phyloP scores from a whole-genome alignment of 2,797 vertebrate species.

The Cossypha polioptera region DNA sequence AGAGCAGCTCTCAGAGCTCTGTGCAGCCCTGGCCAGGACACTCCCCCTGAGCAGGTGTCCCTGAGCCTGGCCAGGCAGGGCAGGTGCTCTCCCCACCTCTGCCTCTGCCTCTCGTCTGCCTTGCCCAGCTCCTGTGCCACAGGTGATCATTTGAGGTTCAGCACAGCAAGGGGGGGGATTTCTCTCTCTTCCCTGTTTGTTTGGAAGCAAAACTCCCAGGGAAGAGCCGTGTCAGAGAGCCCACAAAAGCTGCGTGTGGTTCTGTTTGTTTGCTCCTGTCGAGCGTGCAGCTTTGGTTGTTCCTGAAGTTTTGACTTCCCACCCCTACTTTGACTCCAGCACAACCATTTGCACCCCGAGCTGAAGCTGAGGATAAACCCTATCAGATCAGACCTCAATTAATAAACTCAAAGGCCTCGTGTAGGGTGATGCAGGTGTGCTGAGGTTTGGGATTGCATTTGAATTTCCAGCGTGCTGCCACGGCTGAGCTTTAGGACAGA shows the following conservation, averaged over 20 bases:
- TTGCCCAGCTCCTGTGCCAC: neutral
- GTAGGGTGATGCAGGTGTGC: neutral
- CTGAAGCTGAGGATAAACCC: neutral
- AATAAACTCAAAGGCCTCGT: neutral
- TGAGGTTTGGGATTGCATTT: neutral
- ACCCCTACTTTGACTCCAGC: neutral
- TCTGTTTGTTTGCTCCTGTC: neutral
- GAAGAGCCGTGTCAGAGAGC: neutral
- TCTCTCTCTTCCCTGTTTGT: neutral
- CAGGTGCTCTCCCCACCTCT: neutral
- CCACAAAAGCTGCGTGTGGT: neutral
- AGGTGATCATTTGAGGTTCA: neutral
- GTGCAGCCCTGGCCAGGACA: neutral
- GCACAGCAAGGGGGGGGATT: neutral
- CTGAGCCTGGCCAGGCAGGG: rapidly evolving
- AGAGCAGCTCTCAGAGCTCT: neutral
- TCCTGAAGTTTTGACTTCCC: neutral
- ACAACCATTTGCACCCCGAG: neutral
- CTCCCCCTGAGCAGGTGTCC: neutral
- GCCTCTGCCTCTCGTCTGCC: neutral
- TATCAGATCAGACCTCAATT: neutral
- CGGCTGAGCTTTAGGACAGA: neutral
- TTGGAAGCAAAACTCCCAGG: neutral
- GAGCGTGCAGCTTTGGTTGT: neutral
- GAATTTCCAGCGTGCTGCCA: neutral